Base-by-base conservation (phyloP, 1,140 invertebrate species). In the Drosophila lacteicornis region DNA sequence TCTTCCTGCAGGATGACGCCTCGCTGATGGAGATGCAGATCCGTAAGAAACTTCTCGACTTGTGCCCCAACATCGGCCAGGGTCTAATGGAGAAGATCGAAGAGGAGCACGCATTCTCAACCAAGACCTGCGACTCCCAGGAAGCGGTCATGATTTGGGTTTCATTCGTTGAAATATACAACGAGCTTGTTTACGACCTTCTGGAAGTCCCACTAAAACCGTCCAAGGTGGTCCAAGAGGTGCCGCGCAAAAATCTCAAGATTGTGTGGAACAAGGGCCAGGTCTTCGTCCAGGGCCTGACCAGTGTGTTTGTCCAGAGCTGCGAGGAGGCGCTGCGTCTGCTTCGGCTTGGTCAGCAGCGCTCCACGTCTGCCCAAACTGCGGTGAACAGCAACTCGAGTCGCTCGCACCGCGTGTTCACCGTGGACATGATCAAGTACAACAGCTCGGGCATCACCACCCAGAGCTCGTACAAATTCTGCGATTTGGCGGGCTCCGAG, bases 111-210 rank as follows among this genome's bases (percentile, higher is more conserved):
- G 17, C 50, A 7, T 92, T 92, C 33, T 33, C 67, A 8, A 49
- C 73, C 8, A 63, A 63, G 4, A 15, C 36, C 0, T 45, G 66
- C 0, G 71, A 80, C 30, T 33, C 33, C 9, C 1, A 36, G 3
- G 67, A 75, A 0, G 83, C 78, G 9, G 75, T 92, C n/a, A 70
- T 92, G 43, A 94, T 98, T 2, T 98, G 97, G 97, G 95, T 99
- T 1, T 97, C 97, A 1, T 99, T 98, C 93, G 96, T 96, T 3
- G 98, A 99, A 93, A 97, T 99, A 36, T 99, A 99, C 92, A 99
- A 99, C 93, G 98, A 99, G 92, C 94, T 95, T 4, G 95, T 99
- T 0, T 98, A 96, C 91, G 98, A 99, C 93, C 93, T 99, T 8
- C 90, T 99, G 6, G 94, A 33, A 47, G 91, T 40, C 74, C 94